These are phyloP conservation scores for Chaetodon auriga DNA, from an alignment of 2,113 vertebrate genomes.

Conservation along the genomic window DNA sequence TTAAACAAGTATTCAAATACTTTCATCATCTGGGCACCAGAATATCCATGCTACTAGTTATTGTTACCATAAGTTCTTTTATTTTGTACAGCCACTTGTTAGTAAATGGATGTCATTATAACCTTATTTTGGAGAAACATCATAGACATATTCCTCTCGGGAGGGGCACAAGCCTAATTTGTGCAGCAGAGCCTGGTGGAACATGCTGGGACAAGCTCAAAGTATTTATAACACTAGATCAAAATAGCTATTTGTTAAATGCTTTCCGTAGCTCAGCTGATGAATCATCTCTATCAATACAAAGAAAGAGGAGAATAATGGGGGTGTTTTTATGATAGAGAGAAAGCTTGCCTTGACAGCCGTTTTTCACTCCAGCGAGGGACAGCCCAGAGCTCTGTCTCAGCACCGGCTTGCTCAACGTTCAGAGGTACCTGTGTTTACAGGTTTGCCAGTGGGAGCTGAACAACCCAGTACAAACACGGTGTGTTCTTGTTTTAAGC, in stretches of 20 bases:
- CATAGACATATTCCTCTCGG: not conserved
- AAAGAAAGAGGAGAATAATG: not conserved
- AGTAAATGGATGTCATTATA: not conserved
- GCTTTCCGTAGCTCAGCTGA: constrained; percentile 17
- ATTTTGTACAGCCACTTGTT: not conserved
- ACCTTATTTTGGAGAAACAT: constrained; percentile 19
- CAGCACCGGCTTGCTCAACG: not conserved
- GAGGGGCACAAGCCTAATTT: constrained; percentile 31
- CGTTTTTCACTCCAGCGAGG: constrained; percentile 16
- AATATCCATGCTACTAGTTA: not conserved
- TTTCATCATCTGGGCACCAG: not conserved
- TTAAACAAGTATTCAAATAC: not conserved
- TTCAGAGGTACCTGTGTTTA: constrained; percentile 34
- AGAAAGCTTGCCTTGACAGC: constrained; percentile 12
- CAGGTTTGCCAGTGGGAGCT: constrained; percentile 12
- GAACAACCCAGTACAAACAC: constrained; percentile 1
- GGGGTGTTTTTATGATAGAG: not conserved
- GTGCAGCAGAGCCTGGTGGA: constrained; percentile 7
- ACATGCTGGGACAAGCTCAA: constrained; percentile 44
- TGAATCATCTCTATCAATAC: constrained; percentile 49
- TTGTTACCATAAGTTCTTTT: not conserved
- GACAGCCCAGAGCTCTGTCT: constrained; percentile 9
- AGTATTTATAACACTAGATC: constrained; percentile 51
- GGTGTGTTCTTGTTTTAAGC: constrained; percentile 14
- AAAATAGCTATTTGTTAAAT: constrained; percentile 58